A percentile compares a stretch with the other conserved stretches of the same genome.
phyloP scores from a whole-genome alignment of 2,888 invertebrate species.

The Leptinotarsa juncta region DNA sequence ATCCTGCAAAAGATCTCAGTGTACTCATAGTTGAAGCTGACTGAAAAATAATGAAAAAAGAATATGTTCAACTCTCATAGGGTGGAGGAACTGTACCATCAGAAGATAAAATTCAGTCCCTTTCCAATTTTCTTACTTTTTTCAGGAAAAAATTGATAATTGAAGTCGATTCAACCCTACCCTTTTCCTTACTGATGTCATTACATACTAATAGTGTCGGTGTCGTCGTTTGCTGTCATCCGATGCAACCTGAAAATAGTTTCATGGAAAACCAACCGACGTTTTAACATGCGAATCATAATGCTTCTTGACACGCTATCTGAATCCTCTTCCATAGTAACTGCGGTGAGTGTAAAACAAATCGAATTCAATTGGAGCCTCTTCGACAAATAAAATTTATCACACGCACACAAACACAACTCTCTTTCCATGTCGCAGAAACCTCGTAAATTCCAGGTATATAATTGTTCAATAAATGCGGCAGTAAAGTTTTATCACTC shows the following conservation, averaged over 20 bases:
- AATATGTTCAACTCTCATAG: too few species aligned
- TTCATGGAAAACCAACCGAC: not conserved
- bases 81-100: too few species aligned
- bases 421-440: constrained; percentile 12
- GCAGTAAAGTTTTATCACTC: constrained; percentile 52
- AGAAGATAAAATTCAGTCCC: too few species aligned
- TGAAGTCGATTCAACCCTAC: too few species aligned
- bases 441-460: constrained; percentile 13
- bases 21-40: too few species aligned
- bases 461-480: constrained; percentile 52
- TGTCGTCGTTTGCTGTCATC: not conserved
- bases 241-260: not conserved
- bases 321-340: not conserved
- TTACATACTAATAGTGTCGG: too few species aligned
- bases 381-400: constrained; percentile 17
- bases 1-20: too few species aligned
- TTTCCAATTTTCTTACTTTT: too few species aligned
- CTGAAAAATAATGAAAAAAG: too few species aligned
- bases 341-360: constrained; percentile 7
- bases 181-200: too few species aligned
- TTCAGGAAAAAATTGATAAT: too few species aligned
- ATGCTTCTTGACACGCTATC: not conserved
- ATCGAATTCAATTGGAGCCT: constrained; percentile 15
- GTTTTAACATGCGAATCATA: not conserved
- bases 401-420: constrained; percentile 13